Evolutionary conservation across 35 echinoderm and acorn worm genomes (phyloP).

Genomic region (Apostichopus parvimensis): DNA sequence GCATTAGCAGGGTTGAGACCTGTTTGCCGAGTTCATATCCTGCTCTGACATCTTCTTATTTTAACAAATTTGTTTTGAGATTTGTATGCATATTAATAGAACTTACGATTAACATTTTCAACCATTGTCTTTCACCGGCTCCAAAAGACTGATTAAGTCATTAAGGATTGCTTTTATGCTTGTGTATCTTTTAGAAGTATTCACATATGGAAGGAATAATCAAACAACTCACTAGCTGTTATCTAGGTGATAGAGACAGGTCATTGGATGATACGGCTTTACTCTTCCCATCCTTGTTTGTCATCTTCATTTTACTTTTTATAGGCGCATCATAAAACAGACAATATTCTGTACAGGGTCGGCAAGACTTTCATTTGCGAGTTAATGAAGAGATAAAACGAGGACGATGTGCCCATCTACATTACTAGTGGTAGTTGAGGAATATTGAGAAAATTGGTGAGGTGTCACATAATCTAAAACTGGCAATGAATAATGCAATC

Average conservation of each 20-base stretch:
- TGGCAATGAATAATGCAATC: neutral
- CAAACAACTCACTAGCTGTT: neutral
- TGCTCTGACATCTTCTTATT: too few relatives aligned
- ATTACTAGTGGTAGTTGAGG: neutral
- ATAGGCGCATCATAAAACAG: neutral
- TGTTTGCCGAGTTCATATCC: too few relatives aligned
- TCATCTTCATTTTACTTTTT: neutral
- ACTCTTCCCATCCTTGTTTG: neutral
- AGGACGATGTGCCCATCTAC: conserved; percentile 6
- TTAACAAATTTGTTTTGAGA: too few relatives aligned
- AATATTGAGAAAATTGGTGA: conserved; percentile 6
- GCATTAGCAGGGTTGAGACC: too few relatives aligned
- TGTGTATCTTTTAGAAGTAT: neutral
- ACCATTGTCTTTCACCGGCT: neutral
- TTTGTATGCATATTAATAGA: too few relatives aligned
- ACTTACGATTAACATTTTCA: neutral
- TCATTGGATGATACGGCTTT: neutral
- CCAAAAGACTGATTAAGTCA: neutral
- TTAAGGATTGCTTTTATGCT: neutral
- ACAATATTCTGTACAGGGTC: neutral
- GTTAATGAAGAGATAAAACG: neutral
- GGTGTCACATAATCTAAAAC: neutral
- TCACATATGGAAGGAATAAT: neutral
- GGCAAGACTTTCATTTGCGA: conserved; percentile 1
- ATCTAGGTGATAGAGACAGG: neutral